Conservation (phyloP, 2,113 vertebrate species). For the Heloderma charlesbogerti region DNA sequence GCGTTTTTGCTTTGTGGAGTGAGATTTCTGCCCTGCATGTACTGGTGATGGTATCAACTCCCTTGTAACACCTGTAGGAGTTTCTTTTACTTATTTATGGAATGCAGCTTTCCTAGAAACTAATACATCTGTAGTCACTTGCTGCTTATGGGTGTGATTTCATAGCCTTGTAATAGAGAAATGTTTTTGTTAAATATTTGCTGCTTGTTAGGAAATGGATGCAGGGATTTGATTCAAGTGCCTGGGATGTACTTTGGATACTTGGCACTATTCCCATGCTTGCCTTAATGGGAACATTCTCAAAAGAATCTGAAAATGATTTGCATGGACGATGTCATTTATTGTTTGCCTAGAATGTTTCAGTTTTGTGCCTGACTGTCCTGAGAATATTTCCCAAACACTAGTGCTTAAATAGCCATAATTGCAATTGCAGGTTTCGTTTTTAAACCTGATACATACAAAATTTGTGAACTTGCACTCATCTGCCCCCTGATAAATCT, state of each 20-base stretch:
- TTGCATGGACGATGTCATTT: not conserved
- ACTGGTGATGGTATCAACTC: not conserved
- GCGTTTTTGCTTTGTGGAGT: fast-evolving
- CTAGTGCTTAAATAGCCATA: not conserved
- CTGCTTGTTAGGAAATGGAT: not conserved
- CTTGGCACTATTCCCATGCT: not conserved
- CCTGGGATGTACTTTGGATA: not conserved
- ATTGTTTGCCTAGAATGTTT: not conserved
- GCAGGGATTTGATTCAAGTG: not conserved
- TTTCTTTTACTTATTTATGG: not conserved
- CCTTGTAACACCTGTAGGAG: not conserved
- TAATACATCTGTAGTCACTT: not conserved
- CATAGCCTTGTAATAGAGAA: not conserved
- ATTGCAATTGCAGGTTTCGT: not conserved
- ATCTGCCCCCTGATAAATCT: not conserved
- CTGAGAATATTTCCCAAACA: not conserved
- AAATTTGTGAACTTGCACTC: not conserved
- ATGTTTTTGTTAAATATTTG: not conserved
- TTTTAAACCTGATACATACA: not conserved
- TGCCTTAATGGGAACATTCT: not conserved
- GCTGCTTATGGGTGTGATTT: not conserved
- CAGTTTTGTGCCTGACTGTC: not conserved
- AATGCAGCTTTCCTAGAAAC: not conserved
- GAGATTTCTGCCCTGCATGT: fast-evolving
- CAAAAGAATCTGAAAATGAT: slow-evolving; percentile 8